Percentiles rank a stretch among this genome's conserved stretches.
Evolutionary conservation across 2,888 invertebrate genomes (phyloP).

Genomic region (Pemphredon lugubris): DNA sequence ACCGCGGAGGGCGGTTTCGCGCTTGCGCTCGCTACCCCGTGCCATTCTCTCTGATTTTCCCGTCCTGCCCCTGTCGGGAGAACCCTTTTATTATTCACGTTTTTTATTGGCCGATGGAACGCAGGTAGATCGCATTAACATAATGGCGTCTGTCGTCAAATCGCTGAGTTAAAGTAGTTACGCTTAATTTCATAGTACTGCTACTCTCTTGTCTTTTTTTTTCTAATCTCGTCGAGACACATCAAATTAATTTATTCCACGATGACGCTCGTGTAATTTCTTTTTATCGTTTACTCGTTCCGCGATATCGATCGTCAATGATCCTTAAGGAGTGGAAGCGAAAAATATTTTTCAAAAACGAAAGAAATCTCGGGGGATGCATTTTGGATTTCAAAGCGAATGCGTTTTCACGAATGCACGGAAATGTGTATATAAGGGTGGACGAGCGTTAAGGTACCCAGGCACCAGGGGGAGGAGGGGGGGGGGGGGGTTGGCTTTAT

Average conservation of each 20-base stretch:
- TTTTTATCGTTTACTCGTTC: constrained; percentile 1
- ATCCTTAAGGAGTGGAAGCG: too few species aligned
- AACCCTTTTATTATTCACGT: constrained; percentile 72
- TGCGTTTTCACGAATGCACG: constrained; percentile 27
- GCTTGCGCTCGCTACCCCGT: constrained; percentile 77
- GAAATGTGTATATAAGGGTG: constrained; percentile 47
- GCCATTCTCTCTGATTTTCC: constrained; percentile 42
- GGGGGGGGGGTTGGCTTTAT: constrained; percentile 60
- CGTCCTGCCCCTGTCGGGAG: constrained; percentile 27
- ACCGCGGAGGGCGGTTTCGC: constrained; percentile 77
- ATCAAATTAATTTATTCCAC: background rate
- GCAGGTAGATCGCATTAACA: constrained; percentile 55
- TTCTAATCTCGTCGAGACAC: too few species aligned
- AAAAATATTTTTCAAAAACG: too few species aligned
- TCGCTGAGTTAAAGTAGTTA: background rate
- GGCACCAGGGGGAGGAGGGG: constrained; percentile 23
- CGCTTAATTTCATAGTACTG: background rate
- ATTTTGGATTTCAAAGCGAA: constrained; percentile 24
- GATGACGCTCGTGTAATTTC: background rate
- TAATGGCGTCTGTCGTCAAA: constrained; percentile 61
- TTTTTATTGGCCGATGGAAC: constrained; percentile 64
- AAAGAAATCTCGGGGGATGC: constrained; percentile 6
- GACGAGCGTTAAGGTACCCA: constrained; percentile 54
- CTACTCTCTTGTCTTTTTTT: too few species aligned
- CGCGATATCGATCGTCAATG: background rate